Evolutionary conservation across 2,797 vertebrate species (phyloP).

Genomic region (Megalops cyprinoides): DNA sequence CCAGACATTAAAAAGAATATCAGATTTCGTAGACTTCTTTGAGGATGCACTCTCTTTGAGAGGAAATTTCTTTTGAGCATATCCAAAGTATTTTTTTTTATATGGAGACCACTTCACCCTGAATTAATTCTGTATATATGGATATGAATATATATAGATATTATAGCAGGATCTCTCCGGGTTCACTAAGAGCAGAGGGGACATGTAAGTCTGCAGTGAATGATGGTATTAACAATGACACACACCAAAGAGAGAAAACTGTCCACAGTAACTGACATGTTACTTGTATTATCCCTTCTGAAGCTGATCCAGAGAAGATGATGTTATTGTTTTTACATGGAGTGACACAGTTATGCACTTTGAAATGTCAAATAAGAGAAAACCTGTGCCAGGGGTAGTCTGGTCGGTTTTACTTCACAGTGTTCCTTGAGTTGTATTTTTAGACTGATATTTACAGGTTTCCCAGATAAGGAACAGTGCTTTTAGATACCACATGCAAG

Average conservation of each 20-base stretch:
- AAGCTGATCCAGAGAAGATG: slow-evolving; percentile 22
- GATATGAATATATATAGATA: slow-evolving; percentile 32
- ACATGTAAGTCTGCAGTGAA: slow-evolving; percentile 17
- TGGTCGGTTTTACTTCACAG: not conserved
- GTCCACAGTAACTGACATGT: slow-evolving; percentile 15
- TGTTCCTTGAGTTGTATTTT: no score
- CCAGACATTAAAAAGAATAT: slow-evolving; percentile 81
- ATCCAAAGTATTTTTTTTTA: slow-evolving; percentile 75
- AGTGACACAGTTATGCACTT: no score
- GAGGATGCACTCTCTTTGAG: slow-evolving; percentile 78
- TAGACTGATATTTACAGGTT: no score
- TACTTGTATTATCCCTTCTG: slow-evolving; percentile 21
- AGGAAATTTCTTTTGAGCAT: slow-evolving; percentile 78
- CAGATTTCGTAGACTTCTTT: slow-evolving; percentile 78
- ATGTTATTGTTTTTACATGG: not conserved
- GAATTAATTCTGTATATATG: slow-evolving; percentile 55
- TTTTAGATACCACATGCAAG: no score
- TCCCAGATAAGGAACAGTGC: no score
- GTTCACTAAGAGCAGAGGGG: slow-evolving; percentile 28
- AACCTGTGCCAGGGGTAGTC: not conserved
- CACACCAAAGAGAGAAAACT: slow-evolving; percentile 10
- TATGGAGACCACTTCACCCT: slow-evolving; percentile 61
- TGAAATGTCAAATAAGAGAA: not conserved
- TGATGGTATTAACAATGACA: slow-evolving; percentile 23
- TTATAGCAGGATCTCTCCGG: not conserved